Evolutionary conservation across 2,888 invertebrate species (phyloP), one percentile per base, ranked within the genome.

Genomic region (Drosophila demipolita): DNA sequence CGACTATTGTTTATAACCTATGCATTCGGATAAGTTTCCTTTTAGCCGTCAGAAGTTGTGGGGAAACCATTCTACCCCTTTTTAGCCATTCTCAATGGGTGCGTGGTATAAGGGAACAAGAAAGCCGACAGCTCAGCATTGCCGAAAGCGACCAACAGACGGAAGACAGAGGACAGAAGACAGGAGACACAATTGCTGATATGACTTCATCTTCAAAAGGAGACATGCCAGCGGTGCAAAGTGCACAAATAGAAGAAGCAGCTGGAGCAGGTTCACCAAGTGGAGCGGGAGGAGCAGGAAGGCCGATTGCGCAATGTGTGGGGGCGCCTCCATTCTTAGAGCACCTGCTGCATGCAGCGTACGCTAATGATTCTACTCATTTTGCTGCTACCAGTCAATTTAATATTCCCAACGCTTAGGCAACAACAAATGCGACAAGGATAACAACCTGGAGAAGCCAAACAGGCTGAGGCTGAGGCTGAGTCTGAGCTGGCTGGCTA

Each of bases 311-410:
- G 82, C 89, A 87, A 89, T 89, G 75, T 89, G 87, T 86, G 57
- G 54, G 45, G 49, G 60, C 29, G 45, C 45, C 23, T 23, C 15
- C 45, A 26, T 45, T 8, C 26, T 15, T 15, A 45, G 45, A 45
- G 23, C 45, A 45, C 23, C 29, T 73, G 55, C 42, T 52, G 66
- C 63, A 52, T 66, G 36, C 61, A 78, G 73, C 75, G 72, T 72
- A 83, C 89, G 82, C 89, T 87, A 87, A 87, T 87, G 87, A 87
- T 90, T 87, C 82, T 75, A 81, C 87, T 87, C 89, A 89, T 88
- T 88, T 90, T 82, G 79, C 75, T 75, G 83, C 75, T 75, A 86
- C 85, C 80, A 88, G 87, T 87, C 88, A 89, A 88, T 88, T 90
- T 90, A 85, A 90, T 90, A 89, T 87, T 67, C 89, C 75, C 75